Base-by-base conservation (phyloP, 2,113 vertebrate species). In the Microcebus murinus region DNA sequence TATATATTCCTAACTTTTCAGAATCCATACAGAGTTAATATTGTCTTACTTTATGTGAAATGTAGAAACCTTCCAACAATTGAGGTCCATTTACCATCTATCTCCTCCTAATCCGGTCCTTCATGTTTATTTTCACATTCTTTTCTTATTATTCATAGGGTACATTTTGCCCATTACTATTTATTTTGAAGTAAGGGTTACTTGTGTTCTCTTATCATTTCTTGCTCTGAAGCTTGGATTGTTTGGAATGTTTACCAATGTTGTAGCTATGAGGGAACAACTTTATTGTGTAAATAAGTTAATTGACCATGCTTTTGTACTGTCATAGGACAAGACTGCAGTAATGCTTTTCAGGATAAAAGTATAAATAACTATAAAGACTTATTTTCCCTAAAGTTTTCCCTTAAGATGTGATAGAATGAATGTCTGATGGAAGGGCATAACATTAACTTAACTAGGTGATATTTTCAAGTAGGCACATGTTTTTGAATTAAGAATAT, bases 181-280 rank as follows among this genome's bases (percentile, higher is more conserved):
- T 91, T 70, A 77, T 88, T 87, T 93, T 89, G 67, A 89, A 92
- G 61, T 85, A 87, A 48, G 63, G 20, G 13, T 73, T 77, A 48
- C 34, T 93, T 92, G 82, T 76, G 2, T 74, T 93, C 25, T 42
- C 29, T 27, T 27, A 0, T 59, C 61, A 77, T 93, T 34, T 85
- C 55, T 84, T 42, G 45, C 31, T 31, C 36, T 21, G 8, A 84
- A 70, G 21, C 52, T 63, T 77, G 18, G 31, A 34, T 71, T 68
- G 25, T 94, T 91, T 55, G 91, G 29, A 94, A 55, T 45, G 45
- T 18, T 93, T 31, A 50, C 23, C 23, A 59, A 2, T 48, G 9
- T 36, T 68, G n/a, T 70, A 27, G n/a, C 52, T 89, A 1, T 14
- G 36, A 42, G 80, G 34, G 42, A 55, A 23, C 83, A 59, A 61